Conservation (phyloP, 2,797 vertebrate genomes). For the Sylvilagus floridanus region DNA sequence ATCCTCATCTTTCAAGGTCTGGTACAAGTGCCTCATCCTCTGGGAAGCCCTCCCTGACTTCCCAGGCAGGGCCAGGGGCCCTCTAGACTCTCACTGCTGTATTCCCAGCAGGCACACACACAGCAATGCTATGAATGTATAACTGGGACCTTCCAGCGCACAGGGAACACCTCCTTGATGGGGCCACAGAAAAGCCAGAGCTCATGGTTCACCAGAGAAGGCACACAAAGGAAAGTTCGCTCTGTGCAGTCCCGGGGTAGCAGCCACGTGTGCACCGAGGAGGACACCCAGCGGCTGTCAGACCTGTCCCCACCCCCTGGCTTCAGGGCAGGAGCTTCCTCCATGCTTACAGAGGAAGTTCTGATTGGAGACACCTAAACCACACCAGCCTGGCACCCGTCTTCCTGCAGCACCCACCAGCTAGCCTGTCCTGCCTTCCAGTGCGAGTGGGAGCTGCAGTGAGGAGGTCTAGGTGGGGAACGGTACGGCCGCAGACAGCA, state of each 20-base stretch:
- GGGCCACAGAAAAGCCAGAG: neutral
- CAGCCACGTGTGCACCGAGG: too few species aligned
- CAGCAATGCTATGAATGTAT: neutral
- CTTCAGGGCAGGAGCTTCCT: neutral
- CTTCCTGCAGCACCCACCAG: neutral
- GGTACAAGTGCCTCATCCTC: neutral
- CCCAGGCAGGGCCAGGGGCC: neutral
- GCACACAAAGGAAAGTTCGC: neutral
- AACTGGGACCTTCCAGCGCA: too few species aligned
- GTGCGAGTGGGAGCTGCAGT: neutral
- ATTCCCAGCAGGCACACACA: neutral
- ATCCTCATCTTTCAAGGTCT: neutral
- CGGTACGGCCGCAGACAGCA: neutral
- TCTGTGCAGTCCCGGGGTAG: neutral
- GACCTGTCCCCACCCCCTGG: neutral
- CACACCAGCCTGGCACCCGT: neutral
- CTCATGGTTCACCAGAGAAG: neutral
- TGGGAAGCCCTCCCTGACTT: neutral
- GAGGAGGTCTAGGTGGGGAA: neutral
- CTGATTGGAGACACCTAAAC: neutral
- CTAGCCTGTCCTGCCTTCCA: neutral
- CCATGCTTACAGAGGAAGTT: neutral
- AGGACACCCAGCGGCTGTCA: neutral
- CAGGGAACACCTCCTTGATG: neutral
- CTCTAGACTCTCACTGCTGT: neutral